phyloP scores from a whole-genome alignment of 2,888 invertebrate genomes.

The Drosophila nigritarsus region DNA sequence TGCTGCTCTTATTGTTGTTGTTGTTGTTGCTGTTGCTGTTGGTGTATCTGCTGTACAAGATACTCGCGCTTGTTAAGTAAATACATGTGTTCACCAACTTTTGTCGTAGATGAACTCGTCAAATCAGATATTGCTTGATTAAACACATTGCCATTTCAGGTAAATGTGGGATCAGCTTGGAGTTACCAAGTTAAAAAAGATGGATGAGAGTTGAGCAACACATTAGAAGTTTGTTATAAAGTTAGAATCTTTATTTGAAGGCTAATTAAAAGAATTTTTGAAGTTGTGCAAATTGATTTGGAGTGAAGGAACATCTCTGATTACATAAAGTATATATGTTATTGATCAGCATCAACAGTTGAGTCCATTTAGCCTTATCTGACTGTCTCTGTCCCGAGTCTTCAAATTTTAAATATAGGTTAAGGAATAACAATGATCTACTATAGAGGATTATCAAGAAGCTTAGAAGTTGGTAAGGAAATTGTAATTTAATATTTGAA shows the following conservation, averaged over 20 bases:
- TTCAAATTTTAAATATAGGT: background rate
- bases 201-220: background rate
- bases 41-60: conserved; percentile 5
- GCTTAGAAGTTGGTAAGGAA: background rate
- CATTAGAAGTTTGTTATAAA: background rate
- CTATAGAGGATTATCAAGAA: background rate
- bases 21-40: background rate
- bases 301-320: background rate
- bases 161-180: background rate
- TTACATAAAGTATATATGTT: background rate
- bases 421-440: background rate
- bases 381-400: background rate
- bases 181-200: background rate
- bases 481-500: background rate
- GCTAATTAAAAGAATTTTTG: background rate
- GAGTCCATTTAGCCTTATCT: background rate
- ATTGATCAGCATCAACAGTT: background rate
- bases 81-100: conserved; percentile 17
- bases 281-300: background rate
- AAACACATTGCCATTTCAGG: conserved; percentile 29
- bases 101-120: conserved; percentile 44
- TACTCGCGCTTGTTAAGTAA: conserved; percentile 20
- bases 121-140: conserved; percentile 48
- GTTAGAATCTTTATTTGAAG: background rate
- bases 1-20: background rate